Evolutionary conservation across 2,113 vertebrate genomes (phyloP), one percentile per base, ranked within the genome.

Genomic region (Pycnonotus jocosus): DNA sequence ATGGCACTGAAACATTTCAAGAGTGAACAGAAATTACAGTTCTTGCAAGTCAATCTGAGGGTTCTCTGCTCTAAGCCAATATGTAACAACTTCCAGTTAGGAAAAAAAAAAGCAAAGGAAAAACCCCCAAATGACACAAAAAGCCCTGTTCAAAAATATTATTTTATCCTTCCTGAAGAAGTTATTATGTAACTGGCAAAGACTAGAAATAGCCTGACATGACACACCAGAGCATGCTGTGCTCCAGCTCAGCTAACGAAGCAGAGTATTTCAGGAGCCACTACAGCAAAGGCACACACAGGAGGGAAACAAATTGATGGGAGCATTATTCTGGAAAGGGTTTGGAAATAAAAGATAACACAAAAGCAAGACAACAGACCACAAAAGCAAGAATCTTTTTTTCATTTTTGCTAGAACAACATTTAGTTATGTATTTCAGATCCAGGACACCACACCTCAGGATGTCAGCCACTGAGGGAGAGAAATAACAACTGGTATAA

Each of bases 1-100:
- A 0, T 99, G 99, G 92, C 99, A 99, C 98, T 98, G 94, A 74
- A 97, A 96, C 10, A 76, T 86, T 88, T 82, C 15, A 37, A 81
- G 80, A 90, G 48, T 64, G 24, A 96, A 64, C 61, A 83, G 53
- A 78, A 88, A 71, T 72, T 38, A 73, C 6, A 66, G 20, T 53
- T 76, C 58, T 71, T 80, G 78, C 47, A 90, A 73, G 33, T 28
- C 62, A 87, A 7, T 60, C 73, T 42, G 19, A 61, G 31, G 1
- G 25, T 33, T 45, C n/a, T 73, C 56, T 68, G 38, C 38, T 83
- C 47, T 74, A 45, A 65, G 22, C 24, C 45, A 73, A 2, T 17
- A 38, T 4, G 5, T 47, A 88, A 64, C 35, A 91, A 47, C 6
- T 54, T 81, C 57, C 66, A 78, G 61, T 42, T 51, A 35, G 50